Conservation (phyloP, 2,113 vertebrate genomes). For the Toxostoma redivivum region DNA sequence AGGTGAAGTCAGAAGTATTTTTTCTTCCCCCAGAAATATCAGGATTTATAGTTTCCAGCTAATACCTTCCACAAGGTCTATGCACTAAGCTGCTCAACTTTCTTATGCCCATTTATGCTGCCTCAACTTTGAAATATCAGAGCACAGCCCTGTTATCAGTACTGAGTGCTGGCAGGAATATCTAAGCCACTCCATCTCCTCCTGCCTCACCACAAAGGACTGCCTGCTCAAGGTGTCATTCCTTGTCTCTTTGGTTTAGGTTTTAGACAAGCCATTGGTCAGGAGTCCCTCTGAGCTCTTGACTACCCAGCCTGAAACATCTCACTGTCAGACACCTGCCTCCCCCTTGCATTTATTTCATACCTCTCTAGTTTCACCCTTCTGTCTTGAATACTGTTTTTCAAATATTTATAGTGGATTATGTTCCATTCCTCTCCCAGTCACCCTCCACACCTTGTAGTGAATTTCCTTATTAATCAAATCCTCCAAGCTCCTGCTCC, state of each 20-base stretch:
- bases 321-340: background rate
- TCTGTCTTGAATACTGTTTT: background rate
- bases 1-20: background rate
- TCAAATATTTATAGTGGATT: background rate
- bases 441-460: background rate
- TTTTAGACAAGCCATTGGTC: background rate
- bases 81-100: background rate
- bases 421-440: background rate
- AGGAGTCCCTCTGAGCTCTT: background rate
- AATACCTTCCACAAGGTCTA: background rate
- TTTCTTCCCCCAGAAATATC: background rate
- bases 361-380: background rate
- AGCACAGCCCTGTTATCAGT: background rate
- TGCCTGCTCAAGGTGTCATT: background rate
- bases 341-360: background rate
- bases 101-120: background rate
- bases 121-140: background rate
- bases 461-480: background rate
- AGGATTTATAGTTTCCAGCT: background rate
- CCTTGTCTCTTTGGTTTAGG: background rate
- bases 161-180: background rate
- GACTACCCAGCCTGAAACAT: background rate
- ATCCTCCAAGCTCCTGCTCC: background rate
- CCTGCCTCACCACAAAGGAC: background rate
- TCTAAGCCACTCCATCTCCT: background rate